A percentile compares a stretch with the other conserved stretches of the same genome.
Evolutionary conservation across 2,797 vertebrate species (phyloP).

Genomic region (Cirrhinus mrigala): DNA sequence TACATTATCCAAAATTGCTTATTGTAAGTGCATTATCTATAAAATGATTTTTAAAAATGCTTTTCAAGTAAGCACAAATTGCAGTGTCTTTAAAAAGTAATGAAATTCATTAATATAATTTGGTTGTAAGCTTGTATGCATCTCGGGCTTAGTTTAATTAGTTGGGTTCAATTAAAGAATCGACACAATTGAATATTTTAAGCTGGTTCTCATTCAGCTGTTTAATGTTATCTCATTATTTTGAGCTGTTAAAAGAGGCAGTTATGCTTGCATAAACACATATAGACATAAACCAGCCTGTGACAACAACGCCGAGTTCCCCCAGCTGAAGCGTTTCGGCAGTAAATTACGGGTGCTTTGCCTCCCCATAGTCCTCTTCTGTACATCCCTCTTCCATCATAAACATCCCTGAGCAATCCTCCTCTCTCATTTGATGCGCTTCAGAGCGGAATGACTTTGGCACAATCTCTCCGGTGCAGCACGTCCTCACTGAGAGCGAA

Average conservation of each 20-base stretch:
- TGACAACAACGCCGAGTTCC: neutral
- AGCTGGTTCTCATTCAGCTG: neutral
- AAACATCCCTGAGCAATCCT: constrained; percentile 68
- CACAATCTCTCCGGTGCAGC: constrained; percentile 32
- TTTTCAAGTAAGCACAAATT: neutral
- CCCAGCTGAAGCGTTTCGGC: constrained; percentile 2
- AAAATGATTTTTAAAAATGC: neutral
- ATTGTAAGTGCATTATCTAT: neutral
- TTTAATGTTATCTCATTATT: neutral
- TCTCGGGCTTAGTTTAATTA: neutral
- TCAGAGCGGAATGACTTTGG: constrained; percentile 64
- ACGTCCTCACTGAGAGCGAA: constrained; percentile 11
- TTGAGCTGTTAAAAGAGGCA: neutral
- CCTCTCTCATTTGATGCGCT: constrained; percentile 63
- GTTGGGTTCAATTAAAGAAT: neutral
- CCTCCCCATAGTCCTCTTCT: neutral
- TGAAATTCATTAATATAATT: neutral
- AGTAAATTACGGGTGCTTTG: constrained; percentile 34
- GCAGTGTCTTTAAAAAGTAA: neutral
- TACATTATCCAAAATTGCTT: neutral
- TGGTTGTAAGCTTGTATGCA: neutral
- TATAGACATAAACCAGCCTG: neutral
- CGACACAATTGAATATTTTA: neutral
- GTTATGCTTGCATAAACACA: constrained; percentile 16
- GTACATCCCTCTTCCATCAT: constrained; percentile 28